phyloP scores from a whole-genome alignment of 2,113 vertebrate genomes.

The Nymphicus hollandicus region DNA sequence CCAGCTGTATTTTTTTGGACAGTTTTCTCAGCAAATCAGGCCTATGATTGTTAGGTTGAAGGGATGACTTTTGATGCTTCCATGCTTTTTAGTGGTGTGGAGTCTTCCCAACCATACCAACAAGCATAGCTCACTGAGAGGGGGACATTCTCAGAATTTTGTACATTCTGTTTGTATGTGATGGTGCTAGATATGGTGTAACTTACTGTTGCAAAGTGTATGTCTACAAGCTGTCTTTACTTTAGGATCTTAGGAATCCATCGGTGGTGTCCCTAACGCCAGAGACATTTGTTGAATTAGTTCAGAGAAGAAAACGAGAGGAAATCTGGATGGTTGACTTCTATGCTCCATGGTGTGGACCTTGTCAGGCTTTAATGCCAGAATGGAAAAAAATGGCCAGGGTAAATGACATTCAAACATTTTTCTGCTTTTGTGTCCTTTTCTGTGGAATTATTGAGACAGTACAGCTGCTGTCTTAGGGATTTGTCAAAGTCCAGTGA shows the following conservation, averaged over 20 bases:
- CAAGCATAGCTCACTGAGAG: not conserved
- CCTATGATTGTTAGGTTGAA: not conserved
- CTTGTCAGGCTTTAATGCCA: conserved; percentile 92
- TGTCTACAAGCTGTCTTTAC: not conserved
- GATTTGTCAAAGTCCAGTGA: not conserved
- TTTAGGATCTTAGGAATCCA: conserved; percentile 90
- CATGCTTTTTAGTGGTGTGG: not conserved
- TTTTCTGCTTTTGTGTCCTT: not conserved
- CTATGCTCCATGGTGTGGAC: conserved; percentile 96
- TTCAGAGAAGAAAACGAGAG: conserved; percentile 74
- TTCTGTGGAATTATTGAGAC: not conserved
- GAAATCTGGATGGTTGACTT: conserved; percentile 94
- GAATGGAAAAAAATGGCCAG: conserved; percentile 97
- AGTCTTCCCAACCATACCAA: not conserved
- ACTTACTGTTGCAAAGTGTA: not conserved
- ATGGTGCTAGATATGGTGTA: not conserved
- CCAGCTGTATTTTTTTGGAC: not conserved
- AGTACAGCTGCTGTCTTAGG: not conserved
- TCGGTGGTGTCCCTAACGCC: conserved; percentile 85
- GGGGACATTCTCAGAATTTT: not conserved
- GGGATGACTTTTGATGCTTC: not conserved
- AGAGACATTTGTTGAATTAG: conserved; percentile 83
- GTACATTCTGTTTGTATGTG: not conserved
- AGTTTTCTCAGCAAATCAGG: not conserved
- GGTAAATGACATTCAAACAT: conserved; percentile 67